phyloP scores from a whole-genome alignment of 2,797 vertebrate species.

The Sebastes cheni region DNA sequence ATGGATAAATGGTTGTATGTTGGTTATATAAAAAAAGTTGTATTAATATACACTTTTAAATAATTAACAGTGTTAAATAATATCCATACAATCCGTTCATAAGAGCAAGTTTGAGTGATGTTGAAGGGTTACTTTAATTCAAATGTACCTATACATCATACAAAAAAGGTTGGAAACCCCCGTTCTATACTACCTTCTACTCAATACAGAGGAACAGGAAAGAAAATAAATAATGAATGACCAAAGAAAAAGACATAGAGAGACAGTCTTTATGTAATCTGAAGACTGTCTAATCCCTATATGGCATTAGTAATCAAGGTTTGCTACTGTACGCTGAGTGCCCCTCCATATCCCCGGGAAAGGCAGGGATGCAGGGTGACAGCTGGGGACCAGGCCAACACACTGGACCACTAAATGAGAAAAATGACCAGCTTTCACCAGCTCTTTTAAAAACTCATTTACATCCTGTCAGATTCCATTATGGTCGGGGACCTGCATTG shows the following conservation, averaged over 20 bases:
- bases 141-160: neutral
- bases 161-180: neutral
- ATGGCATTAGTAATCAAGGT: constrained; percentile 81
- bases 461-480: constrained; percentile 98
- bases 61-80: neutral
- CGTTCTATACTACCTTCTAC: neutral
- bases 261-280: neutral
- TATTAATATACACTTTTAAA: neutral
- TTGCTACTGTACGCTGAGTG: constrained; percentile 75
- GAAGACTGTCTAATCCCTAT: constrained; percentile 29
- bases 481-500: constrained; percentile 79
- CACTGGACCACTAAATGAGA: constrained; percentile 95
- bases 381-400: constrained; percentile 88
- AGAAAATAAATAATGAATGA: neutral
- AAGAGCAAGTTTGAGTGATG: neutral
- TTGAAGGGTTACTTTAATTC: neutral
- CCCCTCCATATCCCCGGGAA: constrained; percentile 78
- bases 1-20: neutral
- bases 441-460: constrained; percentile 97
- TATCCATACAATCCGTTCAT: neutral
- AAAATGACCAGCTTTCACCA: constrained; percentile 92
- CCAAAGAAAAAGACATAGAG: neutral
- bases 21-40: neutral
- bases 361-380: constrained; percentile 78
- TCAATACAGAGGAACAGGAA: neutral